Evolutionary conservation across 1,140 invertebrate genomes (phyloP), one percentile per base, ranked within the genome.

Genomic region (Trichomalopsis sarcophagae): DNA sequence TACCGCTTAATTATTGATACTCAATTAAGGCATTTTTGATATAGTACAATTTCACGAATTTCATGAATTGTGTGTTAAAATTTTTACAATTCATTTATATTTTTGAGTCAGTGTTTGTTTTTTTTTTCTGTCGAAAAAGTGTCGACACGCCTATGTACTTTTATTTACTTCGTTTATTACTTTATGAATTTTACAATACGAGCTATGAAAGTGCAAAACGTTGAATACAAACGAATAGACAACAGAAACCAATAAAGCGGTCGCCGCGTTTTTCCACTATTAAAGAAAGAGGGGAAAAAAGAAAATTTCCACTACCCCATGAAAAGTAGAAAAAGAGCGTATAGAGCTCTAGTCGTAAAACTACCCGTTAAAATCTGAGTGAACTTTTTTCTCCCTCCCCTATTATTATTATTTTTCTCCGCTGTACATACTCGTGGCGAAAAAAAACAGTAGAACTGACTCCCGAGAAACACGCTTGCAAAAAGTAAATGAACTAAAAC

Each of bases 331-430:
- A 21, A 62, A 62, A n/a, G 7, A 62, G 6, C 1, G 40, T 1
- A 10, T n/a, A 62, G 21, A 62, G 17, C 21, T n/a, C 21, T 21
- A 62, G 6, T 44, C 23, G 33, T 50, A 81, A 27, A 76, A 27
- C 74, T 47, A 47, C 74, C 50, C 40, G n/a, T 76, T 23, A 76
- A 76, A 76, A 76, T 47, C 11, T 47, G 36, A 76, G 74, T 44
- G 74, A 76, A 50, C 44, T 27, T 40, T 50, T 13, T 50, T 21
- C 21, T 27, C 33, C 33, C 33, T 27, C 21, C 40, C 33, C 36
- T 0, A 74, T 17, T 71, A 6, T 23, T 71, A 9, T 74, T 74
- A 40, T 62, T 62, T 17, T 14, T 14, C 55, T 62, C 21, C 55
- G 55, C 7, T 62, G 55, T 62, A 62, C 21, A n/a, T 62, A 21